Evolutionary conservation across 2,888 invertebrate species (phyloP).

Genomic region (Xestia c-nigrum): DNA sequence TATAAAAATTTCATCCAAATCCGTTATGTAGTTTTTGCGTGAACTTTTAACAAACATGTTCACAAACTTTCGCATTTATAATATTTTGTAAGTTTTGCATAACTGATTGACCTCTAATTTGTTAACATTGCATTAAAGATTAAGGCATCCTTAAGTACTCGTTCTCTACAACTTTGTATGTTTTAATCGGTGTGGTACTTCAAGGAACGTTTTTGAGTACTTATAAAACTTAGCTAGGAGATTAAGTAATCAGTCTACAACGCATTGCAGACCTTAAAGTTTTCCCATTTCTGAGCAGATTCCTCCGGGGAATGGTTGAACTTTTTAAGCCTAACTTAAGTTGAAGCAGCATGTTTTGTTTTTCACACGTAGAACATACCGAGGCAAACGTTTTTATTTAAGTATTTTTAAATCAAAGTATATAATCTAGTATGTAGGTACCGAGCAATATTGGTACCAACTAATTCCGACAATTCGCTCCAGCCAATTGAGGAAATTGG

Average conservation of each 20-base stretch:
- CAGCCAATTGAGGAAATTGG: slow-evolving; percentile 46
- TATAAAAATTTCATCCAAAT: too few relatives aligned
- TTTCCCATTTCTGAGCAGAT: not conserved
- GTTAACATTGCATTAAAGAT: not conserved
- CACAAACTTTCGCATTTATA: too few relatives aligned
- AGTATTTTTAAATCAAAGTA: not conserved
- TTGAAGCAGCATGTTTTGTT: not conserved
- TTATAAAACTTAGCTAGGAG: not conserved
- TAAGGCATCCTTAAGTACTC: not conserved
- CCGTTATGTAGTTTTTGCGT: too few relatives aligned
- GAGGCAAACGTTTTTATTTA: not conserved
- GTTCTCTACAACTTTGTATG: not conserved
- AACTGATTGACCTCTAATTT: too few relatives aligned
- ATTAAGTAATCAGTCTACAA: not conserved
- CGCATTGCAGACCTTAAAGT: not conserved
- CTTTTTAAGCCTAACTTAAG: not conserved
- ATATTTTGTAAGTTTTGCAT: too few relatives aligned
- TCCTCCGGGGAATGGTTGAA: not conserved
- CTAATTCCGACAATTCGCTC: slow-evolving; percentile 13
- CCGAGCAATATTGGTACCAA: not conserved
- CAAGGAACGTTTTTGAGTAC: not conserved
- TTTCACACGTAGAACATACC: not conserved
- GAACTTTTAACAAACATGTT: too few relatives aligned
- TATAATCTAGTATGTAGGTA: not conserved
- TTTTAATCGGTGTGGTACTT: not conserved